Evolutionary conservation across 1,140 invertebrate genomes (phyloP).

Genomic region (Lethrus apterus): DNA sequence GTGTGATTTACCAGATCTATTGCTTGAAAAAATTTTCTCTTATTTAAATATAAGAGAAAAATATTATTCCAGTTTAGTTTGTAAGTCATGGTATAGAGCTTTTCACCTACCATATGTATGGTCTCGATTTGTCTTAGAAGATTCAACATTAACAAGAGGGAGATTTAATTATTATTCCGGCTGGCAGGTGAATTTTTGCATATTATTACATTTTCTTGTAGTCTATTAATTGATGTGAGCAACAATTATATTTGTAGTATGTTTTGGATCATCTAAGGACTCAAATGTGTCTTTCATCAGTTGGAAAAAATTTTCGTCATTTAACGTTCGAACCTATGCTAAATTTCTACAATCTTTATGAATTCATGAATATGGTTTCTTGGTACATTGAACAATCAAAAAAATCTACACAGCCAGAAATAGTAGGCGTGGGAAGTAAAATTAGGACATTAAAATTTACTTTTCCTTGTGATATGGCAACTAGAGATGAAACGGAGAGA

Average conservation of each 20-base stretch:
- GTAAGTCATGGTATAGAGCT: constrained; percentile 59
- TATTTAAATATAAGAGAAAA: constrained; percentile 60
- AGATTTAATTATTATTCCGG: constrained; percentile 78
- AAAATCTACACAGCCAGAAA: constrained; percentile 31
- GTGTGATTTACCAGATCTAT: constrained; percentile 64
- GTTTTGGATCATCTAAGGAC: constrained; percentile 68
- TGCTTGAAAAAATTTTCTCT: constrained; percentile 71
- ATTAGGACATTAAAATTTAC: constrained; percentile 63
- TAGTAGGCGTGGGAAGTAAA: constrained; percentile 47
- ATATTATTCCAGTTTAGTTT: constrained; percentile 69
- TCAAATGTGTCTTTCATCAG: constrained; percentile 61
- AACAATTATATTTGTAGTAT: constrained; percentile 42
- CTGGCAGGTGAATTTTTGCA: constrained; percentile 52
- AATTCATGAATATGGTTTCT: constrained; percentile 74
- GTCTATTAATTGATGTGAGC: neutral
- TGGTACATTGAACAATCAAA: constrained; percentile 56
- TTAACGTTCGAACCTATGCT: constrained; percentile 66
- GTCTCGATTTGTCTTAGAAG: constrained; percentile 64
- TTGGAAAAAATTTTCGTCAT: constrained; percentile 59
- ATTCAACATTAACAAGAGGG: constrained; percentile 63
- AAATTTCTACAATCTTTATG: constrained; percentile 77
- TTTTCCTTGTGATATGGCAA: constrained; percentile 70
- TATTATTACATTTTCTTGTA: neutral
- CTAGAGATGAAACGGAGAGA: constrained; percentile 50
- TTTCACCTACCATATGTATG: constrained; percentile 71